Conservation (phyloP, 2,888 invertebrate species). For the Athalia rosae region DNA sequence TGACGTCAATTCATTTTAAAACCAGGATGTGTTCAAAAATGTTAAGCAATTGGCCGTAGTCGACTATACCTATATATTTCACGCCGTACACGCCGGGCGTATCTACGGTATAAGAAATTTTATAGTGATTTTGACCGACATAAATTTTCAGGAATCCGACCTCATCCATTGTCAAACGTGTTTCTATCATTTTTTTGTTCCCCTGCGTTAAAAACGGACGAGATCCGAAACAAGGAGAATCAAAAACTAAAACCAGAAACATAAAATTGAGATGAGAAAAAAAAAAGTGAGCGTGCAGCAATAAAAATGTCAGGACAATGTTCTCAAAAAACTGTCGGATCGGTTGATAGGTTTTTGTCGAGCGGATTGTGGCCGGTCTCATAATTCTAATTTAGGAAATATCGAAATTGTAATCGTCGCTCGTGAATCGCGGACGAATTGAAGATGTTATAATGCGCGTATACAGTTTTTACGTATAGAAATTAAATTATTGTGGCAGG, state of each 20-base stretch:
- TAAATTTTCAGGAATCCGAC: neutral
- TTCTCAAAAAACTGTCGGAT: neutral
- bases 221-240: neutral
- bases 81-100: neutral
- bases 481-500: conserved; percentile 19
- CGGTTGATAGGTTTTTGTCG: neutral
- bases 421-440: no score
- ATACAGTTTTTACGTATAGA: neutral
- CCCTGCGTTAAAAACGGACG: neutral
- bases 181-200: neutral
- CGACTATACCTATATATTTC: neutral
- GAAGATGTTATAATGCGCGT: no score
- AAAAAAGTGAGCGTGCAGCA: neutral
- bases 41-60: conserved; percentile 22
- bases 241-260: neutral
- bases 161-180: neutral
- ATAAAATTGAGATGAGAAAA: neutral
- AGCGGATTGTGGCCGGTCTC: neutral
- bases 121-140: conserved; percentile 36
- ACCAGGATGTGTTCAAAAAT: conserved; percentile 59
- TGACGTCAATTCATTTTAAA: conserved; percentile 37
- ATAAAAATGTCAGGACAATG: neutral
- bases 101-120: conserved; percentile 14
- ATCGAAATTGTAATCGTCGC: no score
- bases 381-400: no score